Evolutionary conservation across 1,140 invertebrate genomes (phyloP), one percentile per base, ranked within the genome.

Genomic region (Melitaea cinxia): DNA sequence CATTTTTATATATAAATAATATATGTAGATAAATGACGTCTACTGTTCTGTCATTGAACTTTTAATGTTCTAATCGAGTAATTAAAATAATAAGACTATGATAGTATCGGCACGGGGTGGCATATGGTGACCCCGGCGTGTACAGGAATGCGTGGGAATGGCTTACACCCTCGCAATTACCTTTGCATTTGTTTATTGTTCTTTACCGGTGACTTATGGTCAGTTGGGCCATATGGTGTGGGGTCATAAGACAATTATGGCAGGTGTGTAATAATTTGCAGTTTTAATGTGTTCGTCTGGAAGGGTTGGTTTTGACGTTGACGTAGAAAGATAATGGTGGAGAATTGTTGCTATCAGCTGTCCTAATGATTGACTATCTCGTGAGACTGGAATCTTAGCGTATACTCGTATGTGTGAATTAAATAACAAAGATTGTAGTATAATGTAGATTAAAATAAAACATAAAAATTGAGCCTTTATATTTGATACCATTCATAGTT

Each of bases 81-180:
- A 68, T 75, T 68, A 57, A 76, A 75, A 72, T 77, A 77, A 79
- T 74, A 75, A 78, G 73, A 76, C 55, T 68, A 47, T 59, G 80
- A 82, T 80, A 75, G 33, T 42, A 80, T 80, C 77, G 55, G n/a
- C n/a, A n/a, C n/a, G n/a, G n/a, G 39, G 63, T 65, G 55, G 63
- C 82, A 87, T 83, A 83, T 83, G 79, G 74, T 70, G 72, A 68
- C 72, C 77, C 67, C 70, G 62, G 67, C 67, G 78, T 76, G 66
- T 63, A 17, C 42, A 70, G 83, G 80, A 82, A 88, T 85, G 82
- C 79, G 85, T 88, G 85, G 85, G 85, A 88, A 87, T 53, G 26
- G 39, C 28, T 70, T 71, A 23, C 80, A 84, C 85, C 85, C 83
- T 79, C 70, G 75, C 77, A 77, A 81, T 84, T 80, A 78, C 70